Evolutionary conservation across 2,888 invertebrate genomes (phyloP).

Genomic region (Strigamia maritima): DNA sequence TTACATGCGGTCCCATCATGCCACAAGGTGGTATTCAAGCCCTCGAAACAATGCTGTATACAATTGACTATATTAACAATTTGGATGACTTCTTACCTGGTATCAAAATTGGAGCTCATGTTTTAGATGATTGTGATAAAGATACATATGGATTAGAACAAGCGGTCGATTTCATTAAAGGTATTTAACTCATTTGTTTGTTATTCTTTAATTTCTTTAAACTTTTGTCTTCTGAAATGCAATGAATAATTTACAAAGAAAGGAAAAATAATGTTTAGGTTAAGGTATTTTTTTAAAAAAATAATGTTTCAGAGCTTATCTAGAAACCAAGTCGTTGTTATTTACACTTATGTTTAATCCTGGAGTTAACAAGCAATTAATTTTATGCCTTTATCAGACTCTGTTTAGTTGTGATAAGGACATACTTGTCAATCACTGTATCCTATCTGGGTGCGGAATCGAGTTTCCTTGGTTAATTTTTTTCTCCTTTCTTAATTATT

Average conservation of each 20-base stretch:
- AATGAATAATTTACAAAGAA: too few relatives aligned
- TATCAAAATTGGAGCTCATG: constrained; percentile 77
- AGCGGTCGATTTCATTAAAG: constrained; percentile 95
- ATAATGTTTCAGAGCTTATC: neutral
- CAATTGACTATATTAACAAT: constrained; percentile 74
- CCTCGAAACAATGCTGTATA: constrained; percentile 86
- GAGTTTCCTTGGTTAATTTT: neutral
- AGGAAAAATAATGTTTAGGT: too few relatives aligned
- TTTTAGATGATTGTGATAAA: constrained; percentile 91
- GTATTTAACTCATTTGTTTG: constrained; percentile 57
- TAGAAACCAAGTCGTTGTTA: neutral
- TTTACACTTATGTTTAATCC: neutral
- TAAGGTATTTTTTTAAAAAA: neutral
- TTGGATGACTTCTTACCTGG: constrained; percentile 67
- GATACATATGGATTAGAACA: constrained; percentile 93
- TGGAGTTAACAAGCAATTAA: neutral
- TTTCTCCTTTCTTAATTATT: neutral
- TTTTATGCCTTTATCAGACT: neutral
- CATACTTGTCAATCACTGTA: neutral
- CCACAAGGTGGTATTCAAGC: constrained; percentile 79
- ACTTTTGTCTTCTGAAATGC: neutral
- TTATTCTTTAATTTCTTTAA: neutral
- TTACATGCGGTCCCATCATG: constrained; percentile 90
- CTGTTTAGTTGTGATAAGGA: neutral
- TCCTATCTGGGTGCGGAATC: neutral